phyloP scores from a whole-genome alignment of 2,797 vertebrate genomes.

The Leucoraja ocellata region DNA sequence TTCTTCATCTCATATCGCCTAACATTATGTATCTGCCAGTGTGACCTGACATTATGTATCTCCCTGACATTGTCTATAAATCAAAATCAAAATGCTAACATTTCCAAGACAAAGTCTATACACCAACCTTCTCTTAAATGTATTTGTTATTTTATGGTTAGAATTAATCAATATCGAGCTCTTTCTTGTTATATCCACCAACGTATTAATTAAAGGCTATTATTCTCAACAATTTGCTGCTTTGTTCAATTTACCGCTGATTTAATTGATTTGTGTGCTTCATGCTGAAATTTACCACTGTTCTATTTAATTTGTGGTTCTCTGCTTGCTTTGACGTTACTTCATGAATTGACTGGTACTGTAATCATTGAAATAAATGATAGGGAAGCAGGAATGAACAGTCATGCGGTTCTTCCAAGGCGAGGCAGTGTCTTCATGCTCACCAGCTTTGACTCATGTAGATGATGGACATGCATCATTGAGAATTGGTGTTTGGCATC shows the following conservation, averaged over 20 bases:
- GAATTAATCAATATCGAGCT: background rate
- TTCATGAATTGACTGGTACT: background rate
- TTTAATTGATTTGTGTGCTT: background rate
- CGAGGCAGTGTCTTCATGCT: background rate
- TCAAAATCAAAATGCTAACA: background rate
- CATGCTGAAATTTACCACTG: background rate
- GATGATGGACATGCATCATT: background rate
- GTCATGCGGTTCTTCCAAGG: too few relatives aligned
- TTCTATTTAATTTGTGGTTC: conserved; percentile 2
- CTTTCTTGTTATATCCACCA: background rate
- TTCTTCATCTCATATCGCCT: background rate
- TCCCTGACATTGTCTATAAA: background rate
- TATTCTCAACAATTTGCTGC: background rate
- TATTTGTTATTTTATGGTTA: background rate
- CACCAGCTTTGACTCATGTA: background rate
- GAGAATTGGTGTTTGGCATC: background rate
- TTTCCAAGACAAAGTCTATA: background rate
- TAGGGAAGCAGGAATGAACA: too few relatives aligned
- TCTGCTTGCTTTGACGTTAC: background rate
- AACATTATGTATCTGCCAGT: too few relatives aligned
- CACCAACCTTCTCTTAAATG: background rate
- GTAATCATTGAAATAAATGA: background rate
- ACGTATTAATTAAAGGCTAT: background rate
- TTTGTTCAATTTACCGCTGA: background rate
- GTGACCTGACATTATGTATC: too few relatives aligned